A percentile compares a stretch with the other conserved stretches of the same genome.
These are phyloP conservation scores for sheep (Ovis aries) DNA, from an alignment of 2,113 vertebrate species.

Conservation along the genomic window ARS-UI_Ramb_v3.0 NC_056069.1:27022001-27022500, in stretches of 20 bases:
- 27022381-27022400: not conserved
- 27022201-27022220: not conserved
- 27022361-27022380: not conserved
- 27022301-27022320: not conserved
- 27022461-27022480: not conserved
- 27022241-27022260: not conserved
- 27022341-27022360: not conserved
- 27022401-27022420: not conserved
- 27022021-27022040: not conserved
- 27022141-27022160: not conserved
- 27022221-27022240: not conserved
- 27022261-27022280: not conserved
- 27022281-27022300: not conserved
- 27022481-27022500: not conserved
- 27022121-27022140: not conserved
- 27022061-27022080: not conserved
- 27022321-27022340: not conserved
- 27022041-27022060: not conserved
- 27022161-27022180: not conserved
- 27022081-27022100: not conserved
- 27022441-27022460: not conserved
- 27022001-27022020: not conserved
- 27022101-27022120: not conserved
- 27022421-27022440: not conserved
- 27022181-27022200: not conserved